Evolutionary conservation across 2,797 vertebrate genomes (phyloP).

Genomic region (Acanthurus tractus): DNA sequence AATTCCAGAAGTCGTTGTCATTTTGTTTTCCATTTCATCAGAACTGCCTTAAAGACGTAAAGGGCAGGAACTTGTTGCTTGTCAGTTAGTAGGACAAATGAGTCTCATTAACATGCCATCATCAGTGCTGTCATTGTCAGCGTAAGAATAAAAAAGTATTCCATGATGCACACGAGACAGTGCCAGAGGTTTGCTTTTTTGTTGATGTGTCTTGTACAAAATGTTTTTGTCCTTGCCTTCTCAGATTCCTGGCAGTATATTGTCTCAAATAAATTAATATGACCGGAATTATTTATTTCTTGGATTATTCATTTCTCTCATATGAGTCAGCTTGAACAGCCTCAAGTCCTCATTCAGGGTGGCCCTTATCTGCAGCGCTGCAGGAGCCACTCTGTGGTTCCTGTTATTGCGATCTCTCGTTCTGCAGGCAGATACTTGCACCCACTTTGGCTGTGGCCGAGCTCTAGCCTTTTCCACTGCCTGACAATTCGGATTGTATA

Average conservation of each 20-base stretch:
- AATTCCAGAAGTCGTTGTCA: slow-evolving; percentile 62
- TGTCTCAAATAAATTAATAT: slow-evolving; percentile 32
- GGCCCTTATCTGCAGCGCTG: slow-evolving; percentile 92
- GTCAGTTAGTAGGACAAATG: slow-evolving; percentile 41
- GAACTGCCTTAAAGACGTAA: slow-evolving; percentile 12
- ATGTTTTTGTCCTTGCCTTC: slow-evolving; percentile 21
- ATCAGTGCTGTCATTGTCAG: slow-evolving; percentile 19
- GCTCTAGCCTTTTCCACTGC: slow-evolving; percentile 52
- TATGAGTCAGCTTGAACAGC: slow-evolving; percentile 38
- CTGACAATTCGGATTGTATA: slow-evolving; percentile 69
- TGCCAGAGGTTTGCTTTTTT: no score
- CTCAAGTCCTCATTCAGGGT: slow-evolving; percentile 54
- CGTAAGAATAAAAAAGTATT: not conserved
- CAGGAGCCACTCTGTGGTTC: slow-evolving; percentile 90
- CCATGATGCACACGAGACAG: not conserved
- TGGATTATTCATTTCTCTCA: slow-evolving; percentile 18
- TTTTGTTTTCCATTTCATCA: slow-evolving; percentile 63
- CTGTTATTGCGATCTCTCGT: slow-evolving; percentile 90
- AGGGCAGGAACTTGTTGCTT: slow-evolving; percentile 3
- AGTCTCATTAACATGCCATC: slow-evolving; percentile 11
- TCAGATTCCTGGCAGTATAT: slow-evolving; percentile 19
- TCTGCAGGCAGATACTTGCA: slow-evolving; percentile 61
- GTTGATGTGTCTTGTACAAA: slow-evolving; percentile 5
- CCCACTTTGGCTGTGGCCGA: slow-evolving; percentile 41
- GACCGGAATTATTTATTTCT: slow-evolving; percentile 46